These are phyloP conservation scores for Pterostichus madidus DNA, from an alignment of 2,888 invertebrate genomes.

Conservation along the genomic window DNA sequence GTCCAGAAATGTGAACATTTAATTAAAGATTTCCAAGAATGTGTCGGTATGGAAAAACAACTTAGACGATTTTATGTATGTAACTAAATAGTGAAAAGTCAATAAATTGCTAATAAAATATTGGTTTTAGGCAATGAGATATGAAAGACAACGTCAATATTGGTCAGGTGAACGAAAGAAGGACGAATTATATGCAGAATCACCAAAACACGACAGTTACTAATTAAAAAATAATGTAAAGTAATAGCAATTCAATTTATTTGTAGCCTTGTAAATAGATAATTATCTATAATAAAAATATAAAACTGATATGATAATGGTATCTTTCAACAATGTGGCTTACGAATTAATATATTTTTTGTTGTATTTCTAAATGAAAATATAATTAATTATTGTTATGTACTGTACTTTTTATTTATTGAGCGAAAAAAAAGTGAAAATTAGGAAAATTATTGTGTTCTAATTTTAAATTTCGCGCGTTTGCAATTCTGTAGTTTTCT, in stretches of 20 bases:
- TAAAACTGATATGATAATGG: neutral
- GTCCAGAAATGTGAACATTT: constrained; percentile 81
- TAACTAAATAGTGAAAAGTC: constrained; percentile 46
- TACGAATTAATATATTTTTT: too few relatives aligned
- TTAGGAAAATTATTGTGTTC: neutral
- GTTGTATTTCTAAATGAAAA: too few relatives aligned
- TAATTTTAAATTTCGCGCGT: constrained; percentile 52
- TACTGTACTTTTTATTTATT: neutral
- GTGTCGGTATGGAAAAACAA: constrained; percentile 82
- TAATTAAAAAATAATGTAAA: constrained; percentile 72
- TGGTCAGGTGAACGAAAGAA: constrained; percentile 80
- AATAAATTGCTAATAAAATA: constrained; percentile 16
- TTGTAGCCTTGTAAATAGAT: constrained; percentile 64
- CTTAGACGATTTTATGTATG: constrained; percentile 80
- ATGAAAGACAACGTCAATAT: constrained; percentile 82
- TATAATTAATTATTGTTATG: too few relatives aligned
- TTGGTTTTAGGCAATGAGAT: constrained; percentile 80
- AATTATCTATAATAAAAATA: constrained; percentile 43
- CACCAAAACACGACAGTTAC: constrained; percentile 81
- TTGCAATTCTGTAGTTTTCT: neutral
- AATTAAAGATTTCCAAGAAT: constrained; percentile 86
- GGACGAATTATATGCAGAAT: constrained; percentile 79
- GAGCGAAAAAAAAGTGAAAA: neutral
- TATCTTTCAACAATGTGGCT: neutral
- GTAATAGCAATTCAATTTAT: constrained; percentile 40